Conservation (phyloP, 2,797 vertebrate genomes). For the Myoxocephalus aenaeus region DNA sequence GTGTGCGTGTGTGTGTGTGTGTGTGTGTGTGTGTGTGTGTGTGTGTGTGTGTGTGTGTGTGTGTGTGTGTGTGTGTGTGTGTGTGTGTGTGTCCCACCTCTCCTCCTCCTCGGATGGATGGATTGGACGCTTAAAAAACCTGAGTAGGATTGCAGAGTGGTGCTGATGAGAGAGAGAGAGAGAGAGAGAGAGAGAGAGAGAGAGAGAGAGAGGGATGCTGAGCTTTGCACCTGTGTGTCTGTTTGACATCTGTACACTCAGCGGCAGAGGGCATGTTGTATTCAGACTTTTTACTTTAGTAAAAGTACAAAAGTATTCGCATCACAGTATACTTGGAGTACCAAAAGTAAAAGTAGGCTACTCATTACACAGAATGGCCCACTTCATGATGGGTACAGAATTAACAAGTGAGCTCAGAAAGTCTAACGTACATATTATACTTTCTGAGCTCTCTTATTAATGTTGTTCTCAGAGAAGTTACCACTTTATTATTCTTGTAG, state of each 20-base stretch:
- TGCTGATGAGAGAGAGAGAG: conserved; percentile 52
- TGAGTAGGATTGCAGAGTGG: conserved; percentile 44
- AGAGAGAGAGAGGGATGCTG: neutral
- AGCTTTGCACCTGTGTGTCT: neutral
- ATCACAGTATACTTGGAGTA: neutral
- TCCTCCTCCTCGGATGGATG: neutral
- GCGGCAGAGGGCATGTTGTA: neutral
- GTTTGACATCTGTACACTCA: neutral
- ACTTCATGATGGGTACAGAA: too few species aligned
- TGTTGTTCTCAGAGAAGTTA: neutral
- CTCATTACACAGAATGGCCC: neutral
- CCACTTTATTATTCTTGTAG: neutral
- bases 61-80: too few species aligned
- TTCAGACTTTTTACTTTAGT: neutral
- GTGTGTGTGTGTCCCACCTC: too few species aligned
- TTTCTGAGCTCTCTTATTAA: neutral
- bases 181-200: neutral
- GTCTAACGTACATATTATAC: too few species aligned
- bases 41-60: too few species aligned
- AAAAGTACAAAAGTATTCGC: neutral
- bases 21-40: too few species aligned
- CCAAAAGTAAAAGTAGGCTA: neutral
- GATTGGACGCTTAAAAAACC: neutral
- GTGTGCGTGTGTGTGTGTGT: conserved; percentile 29
- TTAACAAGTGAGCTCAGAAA: too few species aligned